Evolutionary conservation across 1,140 invertebrate genomes (phyloP).

Genomic region (Anastrepha ludens): DNA sequence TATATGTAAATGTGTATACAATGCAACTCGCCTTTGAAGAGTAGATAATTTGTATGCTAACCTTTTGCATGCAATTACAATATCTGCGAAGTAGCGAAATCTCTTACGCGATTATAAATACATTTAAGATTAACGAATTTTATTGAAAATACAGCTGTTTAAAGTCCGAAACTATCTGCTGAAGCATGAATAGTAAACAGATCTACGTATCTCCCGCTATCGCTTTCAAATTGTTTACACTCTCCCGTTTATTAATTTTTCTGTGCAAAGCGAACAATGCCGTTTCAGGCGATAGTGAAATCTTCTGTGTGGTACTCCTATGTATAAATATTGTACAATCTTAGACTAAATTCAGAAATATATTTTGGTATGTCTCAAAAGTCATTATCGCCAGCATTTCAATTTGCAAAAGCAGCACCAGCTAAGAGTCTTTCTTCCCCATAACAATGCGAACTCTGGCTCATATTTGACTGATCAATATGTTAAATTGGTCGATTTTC

Average conservation of each 20-base stretch:
- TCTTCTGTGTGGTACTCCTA: neutral
- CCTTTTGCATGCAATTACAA: neutral
- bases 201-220: neutral
- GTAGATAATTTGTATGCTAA: too few species aligned
- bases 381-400: too few species aligned
- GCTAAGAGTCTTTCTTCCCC: too few species aligned
- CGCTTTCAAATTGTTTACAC: neutral
- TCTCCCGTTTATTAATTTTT: neutral
- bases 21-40: neutral
- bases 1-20: neutral
- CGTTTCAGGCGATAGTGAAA: slow-evolving; percentile 8
- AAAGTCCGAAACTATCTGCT: neutral
- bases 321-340: neutral
- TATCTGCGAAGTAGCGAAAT: neutral
- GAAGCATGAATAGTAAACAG: too few species aligned
- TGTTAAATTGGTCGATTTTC: too few species aligned
- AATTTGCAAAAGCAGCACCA: too few species aligned
- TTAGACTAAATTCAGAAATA: neutral
- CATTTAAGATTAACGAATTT: neutral
- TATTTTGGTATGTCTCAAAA: too few species aligned
- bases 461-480: too few species aligned
- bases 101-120: neutral
- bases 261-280: neutral
- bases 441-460: too few species aligned
- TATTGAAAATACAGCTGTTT: neutral